These are phyloP conservation scores for Elanoides forficatus DNA, from an alignment of 2,113 vertebrate species.

Conservation along the genomic window DNA sequence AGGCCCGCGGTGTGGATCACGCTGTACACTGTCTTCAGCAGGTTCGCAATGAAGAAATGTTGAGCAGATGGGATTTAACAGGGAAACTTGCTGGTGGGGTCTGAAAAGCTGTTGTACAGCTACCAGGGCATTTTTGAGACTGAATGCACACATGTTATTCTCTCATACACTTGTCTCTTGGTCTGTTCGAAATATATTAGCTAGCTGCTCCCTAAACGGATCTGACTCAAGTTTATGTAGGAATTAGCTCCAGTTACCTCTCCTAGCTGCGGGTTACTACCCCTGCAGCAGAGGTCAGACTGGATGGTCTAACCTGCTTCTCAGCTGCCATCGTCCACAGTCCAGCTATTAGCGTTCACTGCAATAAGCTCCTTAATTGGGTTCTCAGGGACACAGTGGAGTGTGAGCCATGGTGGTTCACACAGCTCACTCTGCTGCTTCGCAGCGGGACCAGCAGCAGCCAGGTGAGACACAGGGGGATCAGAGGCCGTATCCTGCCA, in stretches of 20 bases:
- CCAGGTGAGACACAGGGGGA: background rate
- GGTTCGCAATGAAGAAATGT: accelerated
- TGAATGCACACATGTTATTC: background rate
- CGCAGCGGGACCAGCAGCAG: accelerated
- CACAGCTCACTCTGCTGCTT: background rate
- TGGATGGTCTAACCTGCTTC: background rate
- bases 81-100: background rate
- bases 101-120: background rate
- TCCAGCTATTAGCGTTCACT: accelerated
- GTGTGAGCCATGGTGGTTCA: accelerated
- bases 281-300: background rate
- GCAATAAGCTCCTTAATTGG: background rate
- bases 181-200: background rate
- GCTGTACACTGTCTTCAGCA: accelerated
- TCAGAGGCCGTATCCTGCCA: accelerated
- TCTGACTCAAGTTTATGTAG: background rate
- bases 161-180: background rate
- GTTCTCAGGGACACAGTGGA: accelerated
- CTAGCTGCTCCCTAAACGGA: background rate
- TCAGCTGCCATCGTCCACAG: accelerated
- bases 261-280: background rate
- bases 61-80: accelerated
- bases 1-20: accelerated
- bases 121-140: background rate
- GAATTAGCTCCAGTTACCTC: background rate